These are phyloP conservation scores for Trichopria drosophilae DNA, from an alignment of 2,888 invertebrate species.

Conservation along the genomic window DNA sequence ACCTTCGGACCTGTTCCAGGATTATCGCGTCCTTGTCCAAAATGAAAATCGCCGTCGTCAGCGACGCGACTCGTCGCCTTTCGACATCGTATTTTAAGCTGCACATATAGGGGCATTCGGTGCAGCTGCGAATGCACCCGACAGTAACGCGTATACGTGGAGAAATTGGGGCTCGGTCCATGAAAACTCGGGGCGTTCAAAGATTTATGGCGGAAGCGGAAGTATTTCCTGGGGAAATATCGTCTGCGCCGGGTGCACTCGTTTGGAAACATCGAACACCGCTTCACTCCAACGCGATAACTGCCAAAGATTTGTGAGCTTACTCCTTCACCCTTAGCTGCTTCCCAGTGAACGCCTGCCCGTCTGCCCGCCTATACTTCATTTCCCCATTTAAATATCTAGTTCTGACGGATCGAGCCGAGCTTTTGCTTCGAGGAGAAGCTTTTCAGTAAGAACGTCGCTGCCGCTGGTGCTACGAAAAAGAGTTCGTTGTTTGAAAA, in stretches of 20 bases:
- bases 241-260: slow-evolving; percentile 46
- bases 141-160: slow-evolving; percentile 40
- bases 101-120: slow-evolving; percentile 34
- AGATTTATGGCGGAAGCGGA: slow-evolving; percentile 52
- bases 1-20: too few relatives aligned
- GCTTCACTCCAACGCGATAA: slow-evolving; percentile 35
- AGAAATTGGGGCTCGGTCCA: slow-evolving; percentile 44
- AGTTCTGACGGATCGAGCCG: neutral
- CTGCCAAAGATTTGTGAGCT: slow-evolving; percentile 47
- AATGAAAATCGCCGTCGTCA: too few relatives aligned
- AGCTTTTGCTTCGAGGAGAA: neutral
- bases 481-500: too few relatives aligned
- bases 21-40: too few relatives aligned
- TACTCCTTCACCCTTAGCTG: slow-evolving; percentile 33
- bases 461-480: neutral
- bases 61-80: neutral
- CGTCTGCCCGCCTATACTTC: slow-evolving; percentile 23
- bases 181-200: slow-evolving; percentile 39
- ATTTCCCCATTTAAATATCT: neutral
- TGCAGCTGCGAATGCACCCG: slow-evolving; percentile 43
- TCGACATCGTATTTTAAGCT: slow-evolving; percentile 33
- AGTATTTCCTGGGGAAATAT: slow-evolving; percentile 51
- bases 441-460: neutral
- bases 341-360: slow-evolving; percentile 29
- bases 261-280: slow-evolving; percentile 50